phyloP scores from a whole-genome alignment of 2,113 vertebrate genomes.

The Xyliphius kryptos region DNA sequence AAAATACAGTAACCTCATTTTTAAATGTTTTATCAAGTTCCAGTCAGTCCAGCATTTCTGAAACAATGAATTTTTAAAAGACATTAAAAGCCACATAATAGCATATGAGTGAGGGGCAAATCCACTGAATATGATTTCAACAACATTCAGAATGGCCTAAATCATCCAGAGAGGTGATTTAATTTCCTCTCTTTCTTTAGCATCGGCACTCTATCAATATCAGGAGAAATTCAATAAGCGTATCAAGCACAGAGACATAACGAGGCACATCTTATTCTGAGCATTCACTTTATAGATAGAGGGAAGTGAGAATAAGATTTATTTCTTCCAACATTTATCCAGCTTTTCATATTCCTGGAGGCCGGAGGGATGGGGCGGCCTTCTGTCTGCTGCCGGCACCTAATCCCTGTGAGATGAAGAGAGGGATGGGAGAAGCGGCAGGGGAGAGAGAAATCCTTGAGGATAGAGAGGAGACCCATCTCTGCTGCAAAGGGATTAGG shows the following conservation, averaged over 20 bases:
- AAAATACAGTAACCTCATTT: slow-evolving; percentile 34
- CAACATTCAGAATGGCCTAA: slow-evolving; percentile 30
- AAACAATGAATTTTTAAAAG: no score
- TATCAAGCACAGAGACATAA: slow-evolving; percentile 27
- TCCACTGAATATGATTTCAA: slow-evolving; percentile 24
- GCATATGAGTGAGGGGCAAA: no score
- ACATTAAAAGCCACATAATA: no score
- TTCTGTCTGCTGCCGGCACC: slow-evolving; percentile 41
- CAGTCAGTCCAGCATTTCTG: no score
- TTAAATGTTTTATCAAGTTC: no score
- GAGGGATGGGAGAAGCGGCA: slow-evolving; percentile 42
- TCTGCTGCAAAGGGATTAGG: slow-evolving; percentile 44
- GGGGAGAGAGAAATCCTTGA: slow-evolving; percentile 50
- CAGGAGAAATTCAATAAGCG: slow-evolving; percentile 46
- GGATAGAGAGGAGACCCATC: slow-evolving; percentile 48
- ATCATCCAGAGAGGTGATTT: slow-evolving; percentile 38
- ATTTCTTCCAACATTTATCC: slow-evolving; percentile 46
- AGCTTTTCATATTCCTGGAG: slow-evolving; percentile 51
- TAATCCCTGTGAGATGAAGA: slow-evolving; percentile 56
- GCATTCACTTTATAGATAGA: slow-evolving; percentile 21
- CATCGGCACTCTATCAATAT: slow-evolving; percentile 43
- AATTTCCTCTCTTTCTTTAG: slow-evolving; percentile 37
- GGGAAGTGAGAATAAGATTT: slow-evolving; percentile 42
- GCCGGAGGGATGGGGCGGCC: slow-evolving; percentile 41
- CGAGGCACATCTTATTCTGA: slow-evolving; percentile 33